A percentile compares a stretch with the other conserved stretches of the same genome.
These are phyloP conservation scores for Ageneiosus marmoratus DNA, from an alignment of 2,113 vertebrate species.

Conservation along the genomic window DNA sequence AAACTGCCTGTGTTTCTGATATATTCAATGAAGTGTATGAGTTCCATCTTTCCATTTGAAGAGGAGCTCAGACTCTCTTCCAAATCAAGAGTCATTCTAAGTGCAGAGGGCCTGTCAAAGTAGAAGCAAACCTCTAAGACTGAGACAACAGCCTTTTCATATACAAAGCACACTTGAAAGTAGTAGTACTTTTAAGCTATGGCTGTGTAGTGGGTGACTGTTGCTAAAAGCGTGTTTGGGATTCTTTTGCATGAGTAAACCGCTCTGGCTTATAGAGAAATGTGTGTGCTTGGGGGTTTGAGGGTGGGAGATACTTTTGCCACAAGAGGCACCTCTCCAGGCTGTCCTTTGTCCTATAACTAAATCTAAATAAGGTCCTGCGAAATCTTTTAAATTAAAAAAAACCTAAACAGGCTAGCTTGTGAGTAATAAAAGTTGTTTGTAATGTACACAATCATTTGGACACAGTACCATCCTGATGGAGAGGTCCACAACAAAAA, in stretches of 20 bases:
- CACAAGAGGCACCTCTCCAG: background rate
- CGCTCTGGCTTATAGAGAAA: background rate
- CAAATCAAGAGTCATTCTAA: background rate
- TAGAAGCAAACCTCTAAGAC: conserved; percentile 10
- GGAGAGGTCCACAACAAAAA: background rate
- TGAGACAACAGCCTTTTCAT: conserved; percentile 5
- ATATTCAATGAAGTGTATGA: conserved; percentile 17
- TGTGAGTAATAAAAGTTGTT: background rate
- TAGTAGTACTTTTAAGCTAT: background rate
- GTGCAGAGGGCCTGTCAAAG: conserved; percentile 11
- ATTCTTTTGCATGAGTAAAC: conserved; percentile 23
- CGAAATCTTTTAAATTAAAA: too few relatives aligned
- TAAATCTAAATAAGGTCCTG: background rate
- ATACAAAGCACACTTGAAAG: conserved; percentile 7
- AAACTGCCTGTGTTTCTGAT: background rate
- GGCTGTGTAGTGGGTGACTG: background rate
- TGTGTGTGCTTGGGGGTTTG: conserved; percentile 4
- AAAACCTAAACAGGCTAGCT: too few relatives aligned
- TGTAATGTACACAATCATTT: conserved; percentile 1
- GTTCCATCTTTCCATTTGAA: conserved; percentile 15
- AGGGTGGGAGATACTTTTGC: background rate
- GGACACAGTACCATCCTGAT: conserved; percentile 7
- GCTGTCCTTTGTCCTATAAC: background rate
- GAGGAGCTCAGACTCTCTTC: conserved; percentile 11
- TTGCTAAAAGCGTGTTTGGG: background rate